Conservation (phyloP, 2,797 vertebrate species). For the Eulemur coronatus region DNA sequence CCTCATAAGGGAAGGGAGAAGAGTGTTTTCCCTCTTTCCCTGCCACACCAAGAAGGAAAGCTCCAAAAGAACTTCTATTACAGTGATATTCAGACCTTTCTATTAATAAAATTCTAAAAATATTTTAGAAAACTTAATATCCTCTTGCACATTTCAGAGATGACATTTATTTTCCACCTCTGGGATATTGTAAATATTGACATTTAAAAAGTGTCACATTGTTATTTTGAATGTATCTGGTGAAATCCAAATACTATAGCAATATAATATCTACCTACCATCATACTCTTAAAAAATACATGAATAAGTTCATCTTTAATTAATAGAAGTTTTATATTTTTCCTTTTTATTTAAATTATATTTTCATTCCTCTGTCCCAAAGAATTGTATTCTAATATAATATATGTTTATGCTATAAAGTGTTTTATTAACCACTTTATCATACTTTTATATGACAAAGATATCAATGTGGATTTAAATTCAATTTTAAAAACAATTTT, state of each 20-base stretch:
- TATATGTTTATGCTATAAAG: conserved; percentile 6
- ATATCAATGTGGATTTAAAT: conserved; percentile 5
- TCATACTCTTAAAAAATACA: neutral
- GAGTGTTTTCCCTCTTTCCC: neutral
- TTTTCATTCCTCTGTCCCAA: neutral
- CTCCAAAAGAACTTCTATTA: neutral
- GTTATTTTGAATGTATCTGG: conserved; percentile 8
- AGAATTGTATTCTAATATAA: neutral
- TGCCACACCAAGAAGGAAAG: neutral
- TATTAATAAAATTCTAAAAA: neutral
- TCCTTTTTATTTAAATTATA: conserved; percentile 21
- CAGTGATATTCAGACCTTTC: neutral
- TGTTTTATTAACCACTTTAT: conserved; percentile 29
- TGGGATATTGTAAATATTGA: conserved; percentile 41
- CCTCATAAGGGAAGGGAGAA: neutral
- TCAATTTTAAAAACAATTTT: conserved; percentile 24
- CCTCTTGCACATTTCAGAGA: neutral
- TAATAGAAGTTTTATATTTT: neutral
- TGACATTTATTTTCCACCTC: neutral
- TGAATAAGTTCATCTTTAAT: conserved; percentile 30
- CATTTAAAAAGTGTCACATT: conserved; percentile 35
- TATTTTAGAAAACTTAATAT: neutral
- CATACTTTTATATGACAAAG: conserved; percentile 18
- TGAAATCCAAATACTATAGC: conserved; percentile 26
- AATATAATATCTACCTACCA: neutral